Base-by-base conservation (phyloP, 2,797 vertebrate genomes). In the Leptodactylus fallax region DNA sequence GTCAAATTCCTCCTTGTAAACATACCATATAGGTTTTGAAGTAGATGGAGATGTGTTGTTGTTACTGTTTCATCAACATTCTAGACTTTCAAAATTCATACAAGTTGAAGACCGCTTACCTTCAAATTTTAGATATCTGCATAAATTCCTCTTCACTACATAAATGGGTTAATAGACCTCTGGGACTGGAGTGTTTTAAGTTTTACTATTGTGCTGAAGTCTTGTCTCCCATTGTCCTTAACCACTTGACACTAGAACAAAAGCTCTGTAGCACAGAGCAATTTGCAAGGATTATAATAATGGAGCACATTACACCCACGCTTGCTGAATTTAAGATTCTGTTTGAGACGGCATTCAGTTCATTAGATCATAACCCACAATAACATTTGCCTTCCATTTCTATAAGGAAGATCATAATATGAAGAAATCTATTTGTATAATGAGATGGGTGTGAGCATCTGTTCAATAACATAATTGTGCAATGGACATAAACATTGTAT, bases 211-310 rank as follows among this genome's bases (percentile, higher is more conserved):
- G 92, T 93, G 93, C 90, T 92, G 86, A 90, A 93, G 93, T 93
- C 92, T 93, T 88, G 83, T 91, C 93, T 93, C 90, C 90, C 90
- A 91, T 89, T 91, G 91, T 91, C 90, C 92, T 93, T 94, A 93
- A 92, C 92, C 90, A 91, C 92, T 93, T 94, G 93, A 94, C 93
- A 93, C 87, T 90, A 91, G 91, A 93, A 94, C 91, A 94, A 94
- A 94, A 93, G 93, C 91, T 92, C 93, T 94, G 90, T 90, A 93
- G 94, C 92, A 93, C 93, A 92, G 92, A 93, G 93, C 93, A 93
- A 93, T 94, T 94, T 93, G 91, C 90, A 90, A 88, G 92, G 93
- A 93, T 94, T 94, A 94, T 91, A 93, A 93, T 87, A 93, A 92
- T 61, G 90, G 93, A 91, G 80, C 76, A 71, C 47, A 56, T 88